Percentiles rank a stretch among this genome's conserved stretches.
phyloP scores from a whole-genome alignment of 2,113 vertebrate species.

The Willisornis vidua region DNA sequence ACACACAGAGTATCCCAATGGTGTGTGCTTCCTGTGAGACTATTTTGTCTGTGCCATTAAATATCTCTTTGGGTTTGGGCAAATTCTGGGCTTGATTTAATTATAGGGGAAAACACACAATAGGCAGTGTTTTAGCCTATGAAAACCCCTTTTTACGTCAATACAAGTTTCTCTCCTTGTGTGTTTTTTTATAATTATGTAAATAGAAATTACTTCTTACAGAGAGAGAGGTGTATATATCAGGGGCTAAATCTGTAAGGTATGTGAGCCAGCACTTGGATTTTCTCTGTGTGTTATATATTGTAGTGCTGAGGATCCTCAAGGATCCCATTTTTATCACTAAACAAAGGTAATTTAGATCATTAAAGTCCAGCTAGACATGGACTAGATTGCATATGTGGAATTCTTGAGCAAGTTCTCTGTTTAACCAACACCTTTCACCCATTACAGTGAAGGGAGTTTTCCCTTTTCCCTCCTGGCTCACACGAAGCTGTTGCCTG shows the following conservation, averaged over 20 bases:
- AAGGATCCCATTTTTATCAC: neutral
- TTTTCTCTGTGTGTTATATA: neutral
- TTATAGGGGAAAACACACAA: fast-evolving
- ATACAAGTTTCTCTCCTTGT: neutral
- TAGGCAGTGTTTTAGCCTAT: neutral
- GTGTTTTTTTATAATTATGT: neutral
- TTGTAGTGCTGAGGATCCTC: neutral
- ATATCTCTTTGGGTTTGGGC: neutral
- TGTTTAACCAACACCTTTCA: neutral
- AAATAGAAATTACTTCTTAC: neutral
- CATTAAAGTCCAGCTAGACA: neutral
- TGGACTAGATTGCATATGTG: neutral
- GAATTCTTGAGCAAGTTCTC: neutral
- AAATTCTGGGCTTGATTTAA: neutral
- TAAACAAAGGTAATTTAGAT: neutral
- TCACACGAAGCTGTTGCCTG: neutral
- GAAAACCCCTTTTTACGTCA: neutral
- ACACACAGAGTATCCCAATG: neutral
- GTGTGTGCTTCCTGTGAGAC: neutral
- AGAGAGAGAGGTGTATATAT: neutral
- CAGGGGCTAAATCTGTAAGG: neutral
- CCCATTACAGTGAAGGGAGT: neutral
- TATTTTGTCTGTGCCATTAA: neutral
- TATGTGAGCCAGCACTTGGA: neutral
- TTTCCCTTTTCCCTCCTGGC: neutral